Evolutionary conservation across 2,888 invertebrate genomes (phyloP), one percentile per base, ranked within the genome.

Genomic region (Lymantria dispar): DNA sequence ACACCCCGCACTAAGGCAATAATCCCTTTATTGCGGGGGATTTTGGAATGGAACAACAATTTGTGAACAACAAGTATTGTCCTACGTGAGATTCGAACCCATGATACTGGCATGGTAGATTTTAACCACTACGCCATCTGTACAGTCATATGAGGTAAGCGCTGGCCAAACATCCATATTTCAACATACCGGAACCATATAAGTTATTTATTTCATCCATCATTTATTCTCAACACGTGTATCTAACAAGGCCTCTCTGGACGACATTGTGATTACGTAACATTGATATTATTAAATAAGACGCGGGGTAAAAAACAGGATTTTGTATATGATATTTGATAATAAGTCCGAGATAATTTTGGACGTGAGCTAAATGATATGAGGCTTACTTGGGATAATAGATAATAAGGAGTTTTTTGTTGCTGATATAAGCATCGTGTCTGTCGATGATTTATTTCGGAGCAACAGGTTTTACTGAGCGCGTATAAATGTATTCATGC

Each of bases 181-280:
- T 50, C 33, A 33, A 50, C 31, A 12, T 41, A 50, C 39, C 50
- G 43, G 50, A 50, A 50, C 42, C 10, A 49, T 30, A 29, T 38
- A 49, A 45, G 49, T 45, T 45, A 51, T 47, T 33, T 41, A 41
- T 51, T 53, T 39, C 39, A 45, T 54, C 43, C 47, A 47, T 47
- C 52, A 45, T 52, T 52, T 43, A 56, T 52, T 50, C 45, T 40
- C 41, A 50, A 48, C 60, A 59, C 48, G 54, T 60, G 62, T 51
- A 52, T 10, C 50, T 52, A 54, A 57, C 50, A 57, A 45, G 55
- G 68, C 57, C 64, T 47, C 53, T 31, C 54, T 30, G 56, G 50
- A 65, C 59, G 22, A 48, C 42, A 54, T 43, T 7, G 47, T 43
- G 64, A 66, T 70, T 70, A 68, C 69, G 69, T 70, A 62, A 70